Conservation (phyloP, 2,797 vertebrate species). For the Coregonus ussuriensis region DNA sequence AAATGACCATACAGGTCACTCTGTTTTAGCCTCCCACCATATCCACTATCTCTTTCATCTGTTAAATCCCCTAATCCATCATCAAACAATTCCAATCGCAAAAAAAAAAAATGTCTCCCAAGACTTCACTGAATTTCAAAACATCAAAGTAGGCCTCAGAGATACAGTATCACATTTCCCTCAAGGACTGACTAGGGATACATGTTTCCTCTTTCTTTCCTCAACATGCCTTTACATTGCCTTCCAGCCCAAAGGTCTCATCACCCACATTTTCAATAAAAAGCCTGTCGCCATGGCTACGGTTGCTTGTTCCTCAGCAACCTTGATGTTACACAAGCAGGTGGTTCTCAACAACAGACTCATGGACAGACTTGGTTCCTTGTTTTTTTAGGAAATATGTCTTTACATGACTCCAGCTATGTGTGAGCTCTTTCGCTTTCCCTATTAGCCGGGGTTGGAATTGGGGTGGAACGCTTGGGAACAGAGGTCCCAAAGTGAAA, state of each 20-base stretch:
- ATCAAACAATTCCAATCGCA: no score
- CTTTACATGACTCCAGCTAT: background rate
- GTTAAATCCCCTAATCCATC: no score
- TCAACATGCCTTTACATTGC: background rate
- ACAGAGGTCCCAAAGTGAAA: background rate
- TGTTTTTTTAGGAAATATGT: background rate
- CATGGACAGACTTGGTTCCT: background rate
- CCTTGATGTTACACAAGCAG: background rate
- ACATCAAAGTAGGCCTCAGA: background rate
- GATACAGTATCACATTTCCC: background rate
- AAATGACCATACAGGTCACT: no score
- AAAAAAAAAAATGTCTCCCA: no score
- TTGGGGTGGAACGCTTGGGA: background rate
- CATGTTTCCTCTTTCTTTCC: background rate
- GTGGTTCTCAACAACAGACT: background rate
- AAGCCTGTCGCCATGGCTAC: background rate
- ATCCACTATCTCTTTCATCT: no score
- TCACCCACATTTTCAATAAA: background rate
- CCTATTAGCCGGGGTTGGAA: background rate
- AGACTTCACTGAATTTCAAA: background rate
- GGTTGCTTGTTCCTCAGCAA: background rate
- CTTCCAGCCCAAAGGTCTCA: conserved; percentile 1
- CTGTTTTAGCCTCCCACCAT: no score
- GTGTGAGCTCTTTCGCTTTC: background rate
- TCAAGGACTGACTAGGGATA: background rate